These are phyloP conservation scores for Pyrochroa serraticornis DNA, from an alignment of 2,888 invertebrate genomes.

Conservation along the genomic window DNA sequence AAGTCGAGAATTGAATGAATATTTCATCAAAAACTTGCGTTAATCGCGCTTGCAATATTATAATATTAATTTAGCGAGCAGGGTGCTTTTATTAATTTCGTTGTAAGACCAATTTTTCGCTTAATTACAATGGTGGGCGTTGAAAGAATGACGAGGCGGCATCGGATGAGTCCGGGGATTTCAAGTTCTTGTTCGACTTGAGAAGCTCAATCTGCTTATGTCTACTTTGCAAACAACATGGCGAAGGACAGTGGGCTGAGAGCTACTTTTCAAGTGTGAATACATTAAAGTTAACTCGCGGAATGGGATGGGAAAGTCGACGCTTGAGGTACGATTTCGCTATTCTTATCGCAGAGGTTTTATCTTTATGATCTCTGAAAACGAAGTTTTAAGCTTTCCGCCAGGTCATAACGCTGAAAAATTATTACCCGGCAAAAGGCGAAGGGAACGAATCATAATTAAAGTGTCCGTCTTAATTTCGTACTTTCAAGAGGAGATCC, in stretches of 20 bases:
- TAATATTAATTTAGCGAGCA: slow-evolving; percentile 16
- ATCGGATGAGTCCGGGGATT: background rate
- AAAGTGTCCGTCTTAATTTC: too few species aligned
- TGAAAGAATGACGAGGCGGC: background rate
- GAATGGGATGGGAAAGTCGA: slow-evolving; percentile 1
- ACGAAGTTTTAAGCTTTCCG: slow-evolving; percentile 7
- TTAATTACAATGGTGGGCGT: background rate
- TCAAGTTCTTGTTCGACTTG: slow-evolving; percentile 14
- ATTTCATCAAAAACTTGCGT: slow-evolving; percentile 20
- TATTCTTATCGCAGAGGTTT: slow-evolving; percentile 8
- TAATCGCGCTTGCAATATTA: slow-evolving; percentile 23
- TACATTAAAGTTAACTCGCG: slow-evolving; percentile 14
- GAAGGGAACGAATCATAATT: too few species aligned
- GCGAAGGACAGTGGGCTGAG: slow-evolving; percentile 19
- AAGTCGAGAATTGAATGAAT: slow-evolving; percentile 23
- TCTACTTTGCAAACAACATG: slow-evolving; percentile 21
- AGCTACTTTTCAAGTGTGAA: slow-evolving; percentile 22
- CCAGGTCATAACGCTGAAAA: too few species aligned
- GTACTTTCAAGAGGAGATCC: too few species aligned
- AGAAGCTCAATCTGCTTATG: slow-evolving; percentile 24
- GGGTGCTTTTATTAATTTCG: slow-evolving; percentile 16
- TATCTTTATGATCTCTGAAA: slow-evolving; percentile 1
- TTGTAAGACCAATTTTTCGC: too few species aligned
- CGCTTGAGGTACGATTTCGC: slow-evolving; percentile 4
- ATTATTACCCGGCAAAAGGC: too few species aligned